Evolutionary conservation across 2,888 invertebrate species (phyloP).

Genomic region (Drosophila paracracens): DNA sequence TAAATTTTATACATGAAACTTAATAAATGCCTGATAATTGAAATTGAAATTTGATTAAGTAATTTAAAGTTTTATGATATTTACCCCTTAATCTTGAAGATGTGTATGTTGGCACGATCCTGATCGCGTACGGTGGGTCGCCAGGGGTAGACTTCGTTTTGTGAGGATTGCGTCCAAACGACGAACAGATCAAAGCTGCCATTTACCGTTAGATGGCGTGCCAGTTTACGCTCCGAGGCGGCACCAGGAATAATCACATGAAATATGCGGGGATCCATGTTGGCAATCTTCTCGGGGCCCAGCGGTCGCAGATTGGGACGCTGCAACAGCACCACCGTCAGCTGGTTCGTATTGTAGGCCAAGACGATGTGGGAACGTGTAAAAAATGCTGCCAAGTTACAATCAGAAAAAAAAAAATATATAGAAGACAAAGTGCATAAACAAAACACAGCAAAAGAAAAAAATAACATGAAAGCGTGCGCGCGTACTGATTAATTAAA

Average conservation of each 20-base stretch:
- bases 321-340: constrained; percentile 89
- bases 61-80: constrained; percentile 29
- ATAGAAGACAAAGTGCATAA: constrained; percentile 70
- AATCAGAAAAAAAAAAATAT: constrained; percentile 43
- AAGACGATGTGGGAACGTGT: constrained; percentile 89
- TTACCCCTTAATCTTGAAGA: constrained; percentile 91
- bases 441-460: constrained; percentile 45
- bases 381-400: constrained; percentile 87
- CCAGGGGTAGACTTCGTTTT: constrained; percentile 97
- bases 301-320: constrained; percentile 86
- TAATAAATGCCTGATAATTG: too few relatives aligned
- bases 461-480: constrained; percentile 63
- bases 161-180: constrained; percentile 94
- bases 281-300: constrained; percentile 87
- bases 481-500: constrained; percentile 75
- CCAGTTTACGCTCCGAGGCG: constrained; percentile 80
- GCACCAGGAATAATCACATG: constrained; percentile 85
- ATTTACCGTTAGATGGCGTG: constrained; percentile 84
- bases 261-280: constrained; percentile 89
- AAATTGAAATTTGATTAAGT: neutral
- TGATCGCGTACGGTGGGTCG: constrained; percentile 93
- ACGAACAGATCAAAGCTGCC: constrained; percentile 86
- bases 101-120: constrained; percentile 94
- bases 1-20: neutral
- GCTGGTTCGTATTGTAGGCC: constrained; percentile 89